Base-by-base conservation (phyloP, 2,113 vertebrate genomes). In the Propithecus coquereli region DNA sequence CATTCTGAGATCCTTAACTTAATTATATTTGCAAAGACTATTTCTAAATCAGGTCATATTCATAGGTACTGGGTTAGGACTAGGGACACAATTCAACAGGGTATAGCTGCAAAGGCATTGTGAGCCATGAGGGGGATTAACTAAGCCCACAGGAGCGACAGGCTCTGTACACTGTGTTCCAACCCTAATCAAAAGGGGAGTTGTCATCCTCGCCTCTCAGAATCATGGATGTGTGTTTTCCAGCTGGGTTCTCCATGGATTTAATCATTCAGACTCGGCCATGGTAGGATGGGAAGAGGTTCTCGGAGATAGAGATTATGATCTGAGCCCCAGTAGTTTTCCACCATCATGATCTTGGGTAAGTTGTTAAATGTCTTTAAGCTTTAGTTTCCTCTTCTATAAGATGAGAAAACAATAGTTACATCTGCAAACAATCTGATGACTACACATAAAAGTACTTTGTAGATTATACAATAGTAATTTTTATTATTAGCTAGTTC, bases 31-130 rank as follows among this genome's bases (percentile, higher is more conserved):
- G 23, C 25, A 43, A 94, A 85, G 43, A 40, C 8, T 77, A 32
- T 63, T 79, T 74, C 81, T 45, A 88, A 91, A 85, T 52, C 81
- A 65, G 45, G 8, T 66, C 50, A 63, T 3, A 57, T 71, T 94
- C n/a, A 37, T 37, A 43, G 13, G 13, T 65, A 20, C 6, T 32
- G 30, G 5, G 10, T 70, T 90, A 43, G 50, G 37, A 91, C 22
- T 47, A 30, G 6, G 2, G 20, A 65, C 45, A 79, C 25, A 77
- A 16, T 83, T 91, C 45, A 87, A 81, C 47, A 40, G 6, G 20
- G 4, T 18, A 25, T 1, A 71, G 4, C 17, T 74, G 37, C 13
- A 87, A 87, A 85, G 65, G 13, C 13, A 30, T 12, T 30, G 0
- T n/a, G 47, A 63, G 14, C 34, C 23, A 23, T 5, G 52, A 76